phyloP scores from a whole-genome alignment of 2,113 vertebrate genomes.

The Nematolebias whitei region DNA sequence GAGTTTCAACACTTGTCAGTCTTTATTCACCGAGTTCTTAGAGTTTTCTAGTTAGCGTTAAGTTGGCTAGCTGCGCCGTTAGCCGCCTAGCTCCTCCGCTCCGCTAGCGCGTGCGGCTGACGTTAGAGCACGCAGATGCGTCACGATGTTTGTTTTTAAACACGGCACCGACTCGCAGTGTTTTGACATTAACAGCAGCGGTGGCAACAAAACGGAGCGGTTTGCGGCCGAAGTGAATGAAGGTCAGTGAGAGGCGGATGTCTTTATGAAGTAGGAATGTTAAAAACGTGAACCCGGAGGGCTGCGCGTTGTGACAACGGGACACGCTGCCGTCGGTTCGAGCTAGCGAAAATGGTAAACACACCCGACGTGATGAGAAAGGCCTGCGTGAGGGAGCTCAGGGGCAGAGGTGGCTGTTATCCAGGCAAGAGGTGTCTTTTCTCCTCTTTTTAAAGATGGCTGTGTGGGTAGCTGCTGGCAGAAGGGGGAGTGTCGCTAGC shows the following conservation, averaged over 20 bases:
- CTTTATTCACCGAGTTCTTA: constrained; percentile 53
- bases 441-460: not conserved
- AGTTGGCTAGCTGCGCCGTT: constrained; percentile 55
- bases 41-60: constrained; percentile 54
- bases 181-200: not conserved
- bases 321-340: constrained; percentile 4
- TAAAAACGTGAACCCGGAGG: constrained; percentile 13
- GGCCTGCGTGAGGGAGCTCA: constrained; percentile 43
- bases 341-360: constrained; percentile 55
- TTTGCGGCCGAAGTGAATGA: not conserved
- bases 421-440: constrained; percentile 9
- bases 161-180: constrained; percentile 13
- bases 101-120: constrained; percentile 56
- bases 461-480: not conserved
- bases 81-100: constrained; percentile 56
- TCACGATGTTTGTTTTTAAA: constrained; percentile 58
- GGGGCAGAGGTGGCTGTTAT: constrained; percentile 18
- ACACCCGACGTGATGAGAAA: constrained; percentile 15
- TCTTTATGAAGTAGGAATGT: constrained; percentile 7
- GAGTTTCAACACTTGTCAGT: constrained; percentile 51
- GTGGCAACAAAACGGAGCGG: not conserved
- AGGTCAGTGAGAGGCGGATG: constrained; percentile 24
- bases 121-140: constrained; percentile 61
- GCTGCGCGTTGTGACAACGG: constrained; percentile 17
- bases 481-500: constrained; percentile 23